These are phyloP conservation scores for Andrena bucephala DNA, from an alignment of 2,888 invertebrate species.

Conservation along the genomic window DNA sequence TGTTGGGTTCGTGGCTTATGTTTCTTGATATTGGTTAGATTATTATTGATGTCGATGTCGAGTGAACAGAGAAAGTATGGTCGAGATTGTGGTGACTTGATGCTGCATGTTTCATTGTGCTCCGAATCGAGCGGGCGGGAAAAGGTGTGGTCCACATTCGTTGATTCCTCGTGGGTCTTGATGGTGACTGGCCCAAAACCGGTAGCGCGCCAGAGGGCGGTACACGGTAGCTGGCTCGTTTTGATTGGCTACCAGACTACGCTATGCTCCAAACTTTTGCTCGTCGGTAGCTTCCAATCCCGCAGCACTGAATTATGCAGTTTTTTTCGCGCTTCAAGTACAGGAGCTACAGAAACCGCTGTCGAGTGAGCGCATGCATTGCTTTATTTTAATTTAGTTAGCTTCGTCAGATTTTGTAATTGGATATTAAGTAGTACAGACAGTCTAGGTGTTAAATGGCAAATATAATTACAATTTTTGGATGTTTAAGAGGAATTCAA, in stretches of 20 bases:
- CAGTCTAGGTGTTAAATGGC: too few species aligned
- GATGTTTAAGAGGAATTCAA: too few species aligned
- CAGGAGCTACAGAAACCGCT: too few species aligned
- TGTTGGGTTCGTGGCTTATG: background rate
- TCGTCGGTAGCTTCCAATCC: constrained; percentile 23
- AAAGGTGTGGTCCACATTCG: constrained; percentile 73
- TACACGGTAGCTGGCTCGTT: constrained; percentile 82
- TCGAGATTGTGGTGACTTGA: background rate
- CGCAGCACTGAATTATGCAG: background rate
- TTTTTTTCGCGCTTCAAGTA: background rate
- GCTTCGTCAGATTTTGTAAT: too few species aligned
- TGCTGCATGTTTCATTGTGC: constrained; percentile 18
- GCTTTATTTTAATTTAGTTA: too few species aligned
- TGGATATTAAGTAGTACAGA: too few species aligned
- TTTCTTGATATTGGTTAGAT: background rate
- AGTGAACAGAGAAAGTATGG: background rate
- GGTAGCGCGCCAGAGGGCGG: constrained; percentile 83
- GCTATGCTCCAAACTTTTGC: constrained; percentile 52
- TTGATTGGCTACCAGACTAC: constrained; percentile 80
- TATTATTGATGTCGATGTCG: background rate
- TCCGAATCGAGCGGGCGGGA: constrained; percentile 49
- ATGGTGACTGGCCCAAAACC: constrained; percentile 80
- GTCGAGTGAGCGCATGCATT: too few species aligned
- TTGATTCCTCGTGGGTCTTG: constrained; percentile 49
- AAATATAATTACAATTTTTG: too few species aligned